Evolutionary conservation across 1,140 invertebrate species (phyloP).

Genomic region (Drosophila elegans): DNA sequence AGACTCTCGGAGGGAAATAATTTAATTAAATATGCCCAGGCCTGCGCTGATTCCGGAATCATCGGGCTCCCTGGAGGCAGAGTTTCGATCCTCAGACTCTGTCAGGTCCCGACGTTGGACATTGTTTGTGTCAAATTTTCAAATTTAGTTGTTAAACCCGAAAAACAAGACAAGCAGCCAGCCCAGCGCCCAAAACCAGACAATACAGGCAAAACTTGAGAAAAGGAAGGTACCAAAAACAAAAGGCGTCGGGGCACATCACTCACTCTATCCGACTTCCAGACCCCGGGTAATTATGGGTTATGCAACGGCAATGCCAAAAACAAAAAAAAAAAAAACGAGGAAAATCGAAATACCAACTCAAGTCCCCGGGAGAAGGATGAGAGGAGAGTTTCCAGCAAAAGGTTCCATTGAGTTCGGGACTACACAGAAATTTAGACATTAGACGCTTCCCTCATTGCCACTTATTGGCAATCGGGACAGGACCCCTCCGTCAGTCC

Average conservation of each 20-base stretch:
- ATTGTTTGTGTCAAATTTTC: slow-evolving; percentile 82
- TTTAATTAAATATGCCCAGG: slow-evolving; percentile 80
- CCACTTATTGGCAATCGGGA: slow-evolving; percentile 75
- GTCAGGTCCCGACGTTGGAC: slow-evolving; percentile 31
- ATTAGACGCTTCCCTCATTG: slow-evolving; percentile 69
- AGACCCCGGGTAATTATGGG: slow-evolving; percentile 51
- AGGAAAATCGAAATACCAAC: slow-evolving; percentile 42
- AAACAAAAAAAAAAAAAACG: slow-evolving; percentile 24
- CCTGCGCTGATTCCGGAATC: slow-evolving; percentile 27
- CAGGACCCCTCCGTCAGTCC: slow-evolving; percentile 23
- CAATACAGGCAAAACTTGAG: slow-evolving; percentile 33
- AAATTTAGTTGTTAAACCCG: slow-evolving; percentile 84
- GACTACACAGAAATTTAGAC: slow-evolving; percentile 73
- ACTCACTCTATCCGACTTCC: slow-evolving; percentile 48
- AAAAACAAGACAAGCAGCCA: slow-evolving; percentile 75
- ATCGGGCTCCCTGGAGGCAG: slow-evolving; percentile 58
- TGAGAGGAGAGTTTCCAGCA: slow-evolving; percentile 21
- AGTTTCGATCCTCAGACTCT: slow-evolving; percentile 30
- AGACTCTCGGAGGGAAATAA: slow-evolving; percentile 67
- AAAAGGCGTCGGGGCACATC: slow-evolving; percentile 73
- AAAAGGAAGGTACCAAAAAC: slow-evolving; percentile 42
- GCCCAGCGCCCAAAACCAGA: slow-evolving; percentile 45
- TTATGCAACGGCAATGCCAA: slow-evolving; percentile 66
- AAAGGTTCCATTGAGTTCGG: slow-evolving; percentile 42
- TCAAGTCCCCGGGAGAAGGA: slow-evolving; percentile 10